Base-by-base conservation (phyloP, 2,888 invertebrate genomes). In the Micoletzkya japonica region DNA sequence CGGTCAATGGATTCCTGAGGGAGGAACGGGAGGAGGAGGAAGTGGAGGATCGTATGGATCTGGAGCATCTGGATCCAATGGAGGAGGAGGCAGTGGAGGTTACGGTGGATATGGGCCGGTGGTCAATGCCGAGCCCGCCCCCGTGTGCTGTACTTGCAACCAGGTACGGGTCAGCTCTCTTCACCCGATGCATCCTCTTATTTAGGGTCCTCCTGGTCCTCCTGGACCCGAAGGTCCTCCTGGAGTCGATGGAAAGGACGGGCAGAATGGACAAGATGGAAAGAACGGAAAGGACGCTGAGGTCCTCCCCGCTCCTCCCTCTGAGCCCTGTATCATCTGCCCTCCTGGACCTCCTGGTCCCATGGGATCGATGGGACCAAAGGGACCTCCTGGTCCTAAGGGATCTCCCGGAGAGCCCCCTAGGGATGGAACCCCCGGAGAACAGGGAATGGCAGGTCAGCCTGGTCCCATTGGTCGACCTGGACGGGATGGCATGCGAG, bases 301-400 rank as follows among this genome's bases (percentile, higher is more conserved):
- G 57, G 74, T 80, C 6, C 74, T 79, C 10, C 78, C 77, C 57
- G 79, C 79, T 26, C 77, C 80, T 61, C 72, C 77, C 4, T 72
- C 70, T 20, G 78, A 78, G 70, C 82, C 82, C 28, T 82, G 82
- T 74, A 77, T 83, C 73, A 81, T 81, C 70, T 82, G 82, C 74
- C 82, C 82, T 49, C 74, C 77, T n/a, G 82, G 82, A 74, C 78
- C 82, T 36, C 74, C 81, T 54, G 82, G 79, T 72, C 79, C 82
- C 58, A 80, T 78, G 75, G 84, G 84, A 76, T 79, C 81, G 52
- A 80, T 81, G 69, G 84, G 84, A 74, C 82, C 83, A 44, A 84
- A 84, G 76, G 84, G 84, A 78, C 72, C 76, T 60, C 77, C 54
- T 67, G 70, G 61, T 37, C 70, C 61, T 24, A 60, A 70, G 60